These are phyloP conservation scores for Ditula angustiorana DNA, from an alignment of 2,888 invertebrate genomes.

Conservation along the genomic window DNA sequence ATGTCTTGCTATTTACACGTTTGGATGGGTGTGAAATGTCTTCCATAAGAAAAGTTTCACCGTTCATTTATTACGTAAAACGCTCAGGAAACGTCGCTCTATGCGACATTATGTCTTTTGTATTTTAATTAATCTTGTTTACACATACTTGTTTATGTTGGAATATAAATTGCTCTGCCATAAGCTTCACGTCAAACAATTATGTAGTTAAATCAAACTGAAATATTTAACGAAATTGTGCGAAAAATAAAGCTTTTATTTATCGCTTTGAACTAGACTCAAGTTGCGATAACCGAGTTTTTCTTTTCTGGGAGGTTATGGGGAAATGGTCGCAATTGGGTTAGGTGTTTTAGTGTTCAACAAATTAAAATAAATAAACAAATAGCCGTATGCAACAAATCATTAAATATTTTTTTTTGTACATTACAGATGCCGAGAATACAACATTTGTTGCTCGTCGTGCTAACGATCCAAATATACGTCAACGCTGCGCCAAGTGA, in stretches of 20 bases:
- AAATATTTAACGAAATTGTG: not conserved
- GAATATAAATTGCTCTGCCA: conserved; percentile 5
- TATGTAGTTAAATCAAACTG: not conserved
- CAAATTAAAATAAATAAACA: too few species aligned
- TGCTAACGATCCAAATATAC: conserved; percentile 57
- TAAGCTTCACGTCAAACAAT: conserved; percentile 16
- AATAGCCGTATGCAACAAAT: conserved; percentile 1
- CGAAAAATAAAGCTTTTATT: not conserved
- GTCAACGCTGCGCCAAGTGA: conserved; percentile 63
- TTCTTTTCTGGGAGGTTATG: too few species aligned
- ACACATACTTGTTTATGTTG: conserved; percentile 4
- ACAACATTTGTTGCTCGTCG: conserved; percentile 51
- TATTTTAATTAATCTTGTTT: conserved; percentile 18
- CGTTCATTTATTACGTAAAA: conserved; percentile 2
- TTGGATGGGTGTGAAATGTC: not conserved
- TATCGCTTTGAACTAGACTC: too few species aligned
- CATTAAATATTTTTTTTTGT: conserved; percentile 37
- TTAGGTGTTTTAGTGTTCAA: too few species aligned
- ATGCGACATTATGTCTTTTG: conserved; percentile 9
- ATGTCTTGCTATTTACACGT: not conserved
- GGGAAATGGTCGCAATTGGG: too few species aligned
- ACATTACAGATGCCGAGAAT: conserved; percentile 70
- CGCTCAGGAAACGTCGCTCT: not conserved
- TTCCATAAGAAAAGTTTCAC: too few species aligned
- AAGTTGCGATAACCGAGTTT: not conserved